These are phyloP conservation scores for Schizopygopsis malacanthus DNA, from an alignment of 2,797 vertebrate species.

Conservation along the genomic window DNA sequence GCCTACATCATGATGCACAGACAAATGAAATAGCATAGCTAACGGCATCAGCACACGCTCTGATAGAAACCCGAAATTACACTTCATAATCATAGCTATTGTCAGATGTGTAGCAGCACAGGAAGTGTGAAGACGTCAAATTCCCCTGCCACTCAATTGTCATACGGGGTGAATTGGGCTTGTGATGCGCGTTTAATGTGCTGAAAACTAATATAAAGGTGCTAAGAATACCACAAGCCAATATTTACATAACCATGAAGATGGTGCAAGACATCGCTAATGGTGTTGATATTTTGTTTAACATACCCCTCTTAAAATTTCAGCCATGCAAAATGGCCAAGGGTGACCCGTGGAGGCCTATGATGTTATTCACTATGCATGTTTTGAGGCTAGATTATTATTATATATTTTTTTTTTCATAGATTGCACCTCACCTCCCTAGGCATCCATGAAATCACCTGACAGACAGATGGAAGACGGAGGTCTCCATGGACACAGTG, in stretches of 20 bases:
- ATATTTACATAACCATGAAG: conserved; percentile 70
- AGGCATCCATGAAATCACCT: conserved; percentile 57
- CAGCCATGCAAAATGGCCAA: conserved; percentile 55
- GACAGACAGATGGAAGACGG: conserved; percentile 55
- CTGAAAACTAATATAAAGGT: conserved; percentile 60
- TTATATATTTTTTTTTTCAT: conserved; percentile 56
- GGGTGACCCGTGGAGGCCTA: conserved; percentile 61
- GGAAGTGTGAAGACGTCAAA: conserved; percentile 51
- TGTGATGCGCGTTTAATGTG: conserved; percentile 53
- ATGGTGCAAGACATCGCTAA: conserved; percentile 64
- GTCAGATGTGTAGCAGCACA: conserved; percentile 41
- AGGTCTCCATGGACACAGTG: conserved; percentile 43
- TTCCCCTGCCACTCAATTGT: conserved; percentile 39
- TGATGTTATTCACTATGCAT: conserved; percentile 66
- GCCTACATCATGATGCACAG: not conserved
- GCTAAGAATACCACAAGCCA: conserved; percentile 59
- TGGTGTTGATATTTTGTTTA: conserved; percentile 68
- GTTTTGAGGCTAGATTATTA: conserved; percentile 60
- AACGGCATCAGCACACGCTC: not conserved
- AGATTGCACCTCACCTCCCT: conserved; percentile 52
- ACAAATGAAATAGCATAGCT: not conserved
- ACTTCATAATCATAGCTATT: conserved; percentile 39
- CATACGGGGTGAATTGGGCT: conserved; percentile 35
- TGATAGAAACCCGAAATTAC: conserved; percentile 28
- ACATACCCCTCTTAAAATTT: conserved; percentile 59